Base-by-base conservation (phyloP, 2,797 vertebrate genomes). In the Rousettus madagascariensis region DNA sequence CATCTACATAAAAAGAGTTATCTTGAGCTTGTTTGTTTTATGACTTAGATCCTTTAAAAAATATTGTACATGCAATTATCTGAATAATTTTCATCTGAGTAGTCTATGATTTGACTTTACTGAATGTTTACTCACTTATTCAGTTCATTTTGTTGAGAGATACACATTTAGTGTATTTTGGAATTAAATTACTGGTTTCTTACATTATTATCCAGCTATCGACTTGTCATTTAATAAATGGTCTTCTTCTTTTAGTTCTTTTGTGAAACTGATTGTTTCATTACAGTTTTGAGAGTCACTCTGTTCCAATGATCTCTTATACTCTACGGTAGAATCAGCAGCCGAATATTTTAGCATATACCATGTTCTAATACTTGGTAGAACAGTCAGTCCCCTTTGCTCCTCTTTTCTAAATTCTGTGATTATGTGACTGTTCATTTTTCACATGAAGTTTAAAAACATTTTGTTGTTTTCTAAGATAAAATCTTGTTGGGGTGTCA, bases 101-200 rank as follows among this genome's bases (percentile, higher is more conserved):
- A 61, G 53, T 63, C 19, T 71, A 41, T 57, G 16, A 77, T 41
- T 46, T 65, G n/a, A 93, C 38, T 79, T 79, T 43, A 38, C 26
- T 85, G 79, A 78, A 49, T 63, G 22, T n/a, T 85, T 57, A 53
- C 20, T 65, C 46, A 68, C 16, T 90, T 86, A 66, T 33, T 71
- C 16, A 72, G 63, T 68, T 80, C 24, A 61, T 86, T 94, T 90
- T 75, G 38, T 13, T 30, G 20, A 85, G 15, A 95, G 20, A 89
- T 17, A 84, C 30, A 91, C 74, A 85, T 85, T 79, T 80, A 74
- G 16, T 6, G 13, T 53, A 66, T 51, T 2, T 46, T 96, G 9
- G 19, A 69, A 74, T 91, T 74, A 87, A 94, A 84, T 94, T 28
- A 69, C 5, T 30, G 3, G 41, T 79, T 94, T 63, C 68, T 91